Evolutionary conservation across 2,113 vertebrate species (phyloP).

Genomic region (Anarrhichthys ocellatus): DNA sequence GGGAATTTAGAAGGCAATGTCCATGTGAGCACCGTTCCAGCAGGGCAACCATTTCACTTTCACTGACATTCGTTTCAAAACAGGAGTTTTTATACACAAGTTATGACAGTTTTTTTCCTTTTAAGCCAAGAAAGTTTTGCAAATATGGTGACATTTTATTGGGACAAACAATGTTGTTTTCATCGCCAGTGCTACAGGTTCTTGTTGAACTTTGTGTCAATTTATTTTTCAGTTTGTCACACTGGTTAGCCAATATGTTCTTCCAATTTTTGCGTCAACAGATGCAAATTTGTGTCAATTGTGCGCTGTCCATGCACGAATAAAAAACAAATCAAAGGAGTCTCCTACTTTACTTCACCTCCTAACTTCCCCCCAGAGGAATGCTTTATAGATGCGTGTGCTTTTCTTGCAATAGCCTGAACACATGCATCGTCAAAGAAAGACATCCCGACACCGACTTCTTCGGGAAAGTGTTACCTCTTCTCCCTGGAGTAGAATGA

Average conservation of each 20-base stretch:
- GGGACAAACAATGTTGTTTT: background rate
- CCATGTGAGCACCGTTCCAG: background rate
- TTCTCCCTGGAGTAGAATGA: slow-evolving; percentile 95
- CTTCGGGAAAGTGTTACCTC: slow-evolving; percentile 84
- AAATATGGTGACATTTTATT: background rate
- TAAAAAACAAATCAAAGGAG: background rate
- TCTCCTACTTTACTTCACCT: background rate
- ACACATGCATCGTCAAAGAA: background rate
- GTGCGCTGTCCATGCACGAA: no score
- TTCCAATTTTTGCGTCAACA: no score
- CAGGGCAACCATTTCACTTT: background rate
- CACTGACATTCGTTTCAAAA: background rate
- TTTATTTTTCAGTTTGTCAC: background rate
- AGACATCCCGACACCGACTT: background rate
- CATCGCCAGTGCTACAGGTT: background rate
- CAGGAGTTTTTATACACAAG: background rate
- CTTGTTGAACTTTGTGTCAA: background rate
- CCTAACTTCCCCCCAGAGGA: background rate
- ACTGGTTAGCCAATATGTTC: no score
- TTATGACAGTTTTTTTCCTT: background rate
- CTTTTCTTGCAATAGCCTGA: background rate
- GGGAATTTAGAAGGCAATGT: background rate
- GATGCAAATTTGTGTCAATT: no score
- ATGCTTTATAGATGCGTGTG: background rate
- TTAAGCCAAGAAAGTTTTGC: background rate